Evolutionary conservation across 2,797 vertebrate genomes (phyloP).

Genomic region (Rhinogobio ventralis): DNA sequence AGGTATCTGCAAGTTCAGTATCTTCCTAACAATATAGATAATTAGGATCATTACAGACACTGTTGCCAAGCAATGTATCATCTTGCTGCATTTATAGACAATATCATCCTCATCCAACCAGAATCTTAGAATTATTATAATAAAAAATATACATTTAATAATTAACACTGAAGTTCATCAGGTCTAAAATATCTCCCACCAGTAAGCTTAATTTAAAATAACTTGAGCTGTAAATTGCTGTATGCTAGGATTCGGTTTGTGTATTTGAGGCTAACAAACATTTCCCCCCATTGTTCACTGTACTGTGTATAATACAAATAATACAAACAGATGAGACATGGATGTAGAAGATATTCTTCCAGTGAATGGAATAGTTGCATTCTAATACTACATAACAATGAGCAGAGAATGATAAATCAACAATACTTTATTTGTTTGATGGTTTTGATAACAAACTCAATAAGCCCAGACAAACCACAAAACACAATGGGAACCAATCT

Average conservation of each 20-base stretch:
- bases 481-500: slow-evolving; percentile 24
- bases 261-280: neutral
- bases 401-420: slow-evolving; percentile 3
- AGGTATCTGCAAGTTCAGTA: slow-evolving; percentile 23
- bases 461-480: slow-evolving; percentile 21
- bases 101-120: neutral
- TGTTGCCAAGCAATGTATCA: neutral
- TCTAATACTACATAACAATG: slow-evolving; percentile 8
- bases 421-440: slow-evolving; percentile 34
- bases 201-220: slow-evolving; percentile 10
- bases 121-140: neutral
- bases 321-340: slow-evolving; percentile 11
- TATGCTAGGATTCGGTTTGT: neutral
- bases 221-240: neutral
- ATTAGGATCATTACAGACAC: neutral
- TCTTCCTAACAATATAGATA: neutral
- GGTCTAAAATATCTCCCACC: neutral
- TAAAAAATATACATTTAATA: neutral
- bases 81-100: neutral
- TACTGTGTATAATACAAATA: slow-evolving; percentile 17
- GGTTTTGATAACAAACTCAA: slow-evolving; percentile 39
- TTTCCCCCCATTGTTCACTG: slow-evolving; percentile 8
- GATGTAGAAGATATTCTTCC: neutral
- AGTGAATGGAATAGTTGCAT: neutral
- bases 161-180: neutral